phyloP scores from a whole-genome alignment of 2,797 vertebrate genomes.

The Muraenolepis orangiensis region DNA sequence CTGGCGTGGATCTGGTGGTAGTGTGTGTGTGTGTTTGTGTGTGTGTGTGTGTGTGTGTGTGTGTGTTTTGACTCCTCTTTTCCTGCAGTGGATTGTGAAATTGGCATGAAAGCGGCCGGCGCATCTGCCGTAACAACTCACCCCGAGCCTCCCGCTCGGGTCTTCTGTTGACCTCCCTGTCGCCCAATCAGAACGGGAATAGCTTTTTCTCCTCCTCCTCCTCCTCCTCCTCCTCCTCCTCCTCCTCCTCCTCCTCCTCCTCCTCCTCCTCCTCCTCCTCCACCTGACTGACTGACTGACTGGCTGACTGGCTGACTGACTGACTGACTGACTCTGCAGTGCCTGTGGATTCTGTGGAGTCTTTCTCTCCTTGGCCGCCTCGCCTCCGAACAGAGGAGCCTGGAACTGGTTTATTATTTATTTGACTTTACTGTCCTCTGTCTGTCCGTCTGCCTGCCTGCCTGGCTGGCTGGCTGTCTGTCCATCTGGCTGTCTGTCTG shows the following conservation, averaged over 20 bases:
- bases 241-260: no score
- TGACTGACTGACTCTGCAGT: background rate
- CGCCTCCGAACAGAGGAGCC: no score
- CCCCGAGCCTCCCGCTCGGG: no score
- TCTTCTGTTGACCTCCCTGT: background rate
- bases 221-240: no score
- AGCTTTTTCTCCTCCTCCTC: no score
- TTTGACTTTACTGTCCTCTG: background rate
- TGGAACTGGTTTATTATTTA: background rate
- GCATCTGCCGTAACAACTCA: background rate
- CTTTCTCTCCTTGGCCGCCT: background rate
- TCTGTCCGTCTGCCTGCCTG: background rate
- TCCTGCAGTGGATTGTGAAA: slow-evolving; percentile 84
- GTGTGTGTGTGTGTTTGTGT: no score
- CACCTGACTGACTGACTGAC: no score
- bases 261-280: no score
- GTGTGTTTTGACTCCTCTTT: slow-evolving; percentile 85
- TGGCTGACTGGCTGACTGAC: no score
- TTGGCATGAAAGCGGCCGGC: background rate
- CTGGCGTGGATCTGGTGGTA: no score
- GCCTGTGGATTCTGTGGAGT: background rate
- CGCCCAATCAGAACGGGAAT: background rate
- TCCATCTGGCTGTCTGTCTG: background rate
- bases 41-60: no score
- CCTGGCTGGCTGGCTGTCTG: background rate